These are phyloP conservation scores for Stomorhina lunata DNA, from an alignment of 2,888 invertebrate species.

Conservation along the genomic window DNA sequence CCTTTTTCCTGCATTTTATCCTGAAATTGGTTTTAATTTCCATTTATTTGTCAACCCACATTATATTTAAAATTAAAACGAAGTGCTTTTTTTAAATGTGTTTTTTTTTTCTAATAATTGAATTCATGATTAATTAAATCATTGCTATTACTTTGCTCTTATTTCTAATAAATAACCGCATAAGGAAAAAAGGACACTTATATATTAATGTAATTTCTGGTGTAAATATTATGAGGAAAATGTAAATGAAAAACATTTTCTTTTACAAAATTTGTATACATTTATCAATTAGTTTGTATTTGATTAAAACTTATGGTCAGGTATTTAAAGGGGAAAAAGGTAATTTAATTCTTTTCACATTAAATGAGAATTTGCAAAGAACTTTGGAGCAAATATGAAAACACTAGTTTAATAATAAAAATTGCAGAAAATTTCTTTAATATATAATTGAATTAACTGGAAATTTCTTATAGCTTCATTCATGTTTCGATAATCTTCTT, in stretches of 20 bases:
- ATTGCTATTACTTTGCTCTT: slow-evolving; percentile 4
- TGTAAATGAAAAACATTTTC: not conserved
- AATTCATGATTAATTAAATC: slow-evolving; percentile 27
- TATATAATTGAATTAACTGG: too few relatives aligned
- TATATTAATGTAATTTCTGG: slow-evolving; percentile 18
- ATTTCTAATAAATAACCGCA: slow-evolving; percentile 26
- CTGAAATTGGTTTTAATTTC: slow-evolving; percentile 20
- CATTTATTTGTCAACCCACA: not conserved
- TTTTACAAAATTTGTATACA: not conserved
- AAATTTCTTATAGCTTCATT: too few relatives aligned
- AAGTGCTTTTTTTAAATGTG: slow-evolving; percentile 17
- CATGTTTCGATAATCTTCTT: too few relatives aligned
- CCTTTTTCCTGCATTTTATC: not conserved
- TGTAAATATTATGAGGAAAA: slow-evolving; percentile 24
- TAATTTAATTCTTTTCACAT: too few relatives aligned
- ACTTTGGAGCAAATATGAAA: too few relatives aligned
- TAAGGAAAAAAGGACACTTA: slow-evolving; percentile 32
- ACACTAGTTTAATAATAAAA: too few relatives aligned
- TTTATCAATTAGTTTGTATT: not conserved
- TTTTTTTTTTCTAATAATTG: slow-evolving; percentile 19
- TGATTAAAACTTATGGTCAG: too few relatives aligned
- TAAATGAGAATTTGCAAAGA: too few relatives aligned
- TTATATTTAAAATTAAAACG: slow-evolving; percentile 13
- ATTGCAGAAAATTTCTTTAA: too few relatives aligned
- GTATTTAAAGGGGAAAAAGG: too few relatives aligned